These are phyloP conservation scores for Leptopilina drosophilae DNA, from an alignment of 2,888 invertebrate species.

Conservation along the genomic window DNA sequence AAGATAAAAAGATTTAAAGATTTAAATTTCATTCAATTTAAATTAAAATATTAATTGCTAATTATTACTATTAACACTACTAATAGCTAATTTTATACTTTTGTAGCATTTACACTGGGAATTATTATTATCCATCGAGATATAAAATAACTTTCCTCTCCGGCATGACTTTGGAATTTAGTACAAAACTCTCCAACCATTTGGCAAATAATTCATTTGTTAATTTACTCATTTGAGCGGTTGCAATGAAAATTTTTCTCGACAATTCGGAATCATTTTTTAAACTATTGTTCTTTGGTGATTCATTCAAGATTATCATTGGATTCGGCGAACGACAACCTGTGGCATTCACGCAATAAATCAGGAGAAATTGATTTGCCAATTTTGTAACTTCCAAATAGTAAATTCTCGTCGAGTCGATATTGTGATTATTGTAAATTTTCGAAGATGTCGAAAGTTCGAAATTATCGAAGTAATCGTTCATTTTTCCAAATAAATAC, in stretches of 20 bases:
- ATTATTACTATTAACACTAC: conserved; percentile 13
- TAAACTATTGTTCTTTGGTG: neutral
- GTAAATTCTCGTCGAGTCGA: neutral
- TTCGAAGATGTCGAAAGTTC: neutral
- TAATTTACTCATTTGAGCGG: neutral
- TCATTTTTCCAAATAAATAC: neutral
- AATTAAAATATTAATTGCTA: too few relatives aligned
- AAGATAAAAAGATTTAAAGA: too few relatives aligned
- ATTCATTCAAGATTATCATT: conserved; percentile 14
- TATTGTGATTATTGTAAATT: conserved; percentile 6
- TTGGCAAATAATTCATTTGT: neutral
- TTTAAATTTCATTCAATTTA: too few relatives aligned
- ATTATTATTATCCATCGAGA: neutral
- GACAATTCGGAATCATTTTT: neutral
- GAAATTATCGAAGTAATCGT: conserved; percentile 1
- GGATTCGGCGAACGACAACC: neutral
- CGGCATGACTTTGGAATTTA: neutral
- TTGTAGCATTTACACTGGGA: neutral
- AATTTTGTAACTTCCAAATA: neutral
- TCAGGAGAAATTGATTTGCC: neutral
- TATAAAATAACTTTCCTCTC: neutral
- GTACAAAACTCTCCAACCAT: neutral
- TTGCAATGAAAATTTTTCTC: neutral
- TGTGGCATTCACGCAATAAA: neutral
- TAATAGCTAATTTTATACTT: conserved; percentile 6